Evolutionary conservation across 2,113 vertebrate species (phyloP).

Genomic region (Coptodon rendalli): DNA sequence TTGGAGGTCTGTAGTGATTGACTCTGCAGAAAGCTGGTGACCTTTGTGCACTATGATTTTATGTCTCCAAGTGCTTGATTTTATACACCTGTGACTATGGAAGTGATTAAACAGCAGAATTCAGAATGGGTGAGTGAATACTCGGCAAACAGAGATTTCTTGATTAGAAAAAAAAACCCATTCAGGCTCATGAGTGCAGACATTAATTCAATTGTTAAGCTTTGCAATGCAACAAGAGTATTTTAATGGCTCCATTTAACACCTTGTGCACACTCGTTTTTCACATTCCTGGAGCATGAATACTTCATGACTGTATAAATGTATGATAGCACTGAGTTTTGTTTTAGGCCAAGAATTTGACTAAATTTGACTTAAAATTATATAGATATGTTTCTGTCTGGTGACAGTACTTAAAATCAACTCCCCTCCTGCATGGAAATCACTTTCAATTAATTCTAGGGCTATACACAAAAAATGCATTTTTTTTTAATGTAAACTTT

Average conservation of each 20-base stretch:
- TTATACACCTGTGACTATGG: not conserved
- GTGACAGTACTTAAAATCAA: not conserved
- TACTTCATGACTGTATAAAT: not conserved
- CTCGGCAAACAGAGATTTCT: not conserved
- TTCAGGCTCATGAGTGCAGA: not conserved
- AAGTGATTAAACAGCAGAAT: not conserved
- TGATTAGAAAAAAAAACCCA: fast-evolving
- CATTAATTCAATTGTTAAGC: not conserved
- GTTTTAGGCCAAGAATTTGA: not conserved
- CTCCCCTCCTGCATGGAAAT: not conserved
- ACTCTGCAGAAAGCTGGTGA: not conserved
- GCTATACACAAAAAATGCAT: not conserved
- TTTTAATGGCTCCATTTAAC: not conserved
- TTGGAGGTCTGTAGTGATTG: not conserved
- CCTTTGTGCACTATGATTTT: not conserved
- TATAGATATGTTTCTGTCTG: not conserved
- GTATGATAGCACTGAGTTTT: not conserved
- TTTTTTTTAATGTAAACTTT: not conserved
- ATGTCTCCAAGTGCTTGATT: not conserved
- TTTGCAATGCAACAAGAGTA: not conserved
- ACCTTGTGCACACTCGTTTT: not conserved
- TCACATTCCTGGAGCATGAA: not conserved
- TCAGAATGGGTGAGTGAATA: not conserved
- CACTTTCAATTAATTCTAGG: not conserved
- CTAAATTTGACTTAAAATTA: not conserved